Base-by-base conservation (phyloP, 2,888 invertebrate genomes). In the Orgyia antiqua region DNA sequence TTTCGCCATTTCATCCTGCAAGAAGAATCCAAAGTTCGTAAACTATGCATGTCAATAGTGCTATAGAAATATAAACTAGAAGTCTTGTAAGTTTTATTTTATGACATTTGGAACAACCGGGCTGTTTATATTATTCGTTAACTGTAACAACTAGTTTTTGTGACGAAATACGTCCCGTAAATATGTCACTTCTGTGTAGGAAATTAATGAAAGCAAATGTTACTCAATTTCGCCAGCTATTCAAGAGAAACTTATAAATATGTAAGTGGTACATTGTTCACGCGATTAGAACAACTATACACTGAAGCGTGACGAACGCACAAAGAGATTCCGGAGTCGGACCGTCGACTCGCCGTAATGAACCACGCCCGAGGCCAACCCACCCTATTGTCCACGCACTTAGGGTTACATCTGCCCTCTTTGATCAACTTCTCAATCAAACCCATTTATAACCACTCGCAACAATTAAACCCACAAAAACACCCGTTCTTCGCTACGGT, bases 281-380 rank as follows among this genome's bases (percentile, higher is more conserved):
- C 52, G 56, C 58, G 59, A 58, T 65, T 63, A 58, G 56, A 58
- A 55, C 53, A 48, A 58, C 56, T 57, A 61, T 59, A 58, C 61
- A 65, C 63, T 56, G 61, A 49, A 45, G 60, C 66, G 68, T 70
- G 68, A 68, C 62, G 62, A 53, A 58, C 55, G 53, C 58, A 76
- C 74, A 76, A 77, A 77, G 65, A 60, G 61, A 68, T 63, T 59
- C 61, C 62, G 44, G 49, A 48, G 62, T 58, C 58, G 56, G 54
- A 46, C 53, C 58, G 56, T 56, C 65, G 58, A 66, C 45, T 66
- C 51, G 55, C 59, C 63, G 64, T 75, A 72, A 77, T 72, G 64
- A 68, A 65, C 63, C 58, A 48, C 56, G 68, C 67, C 66, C 49
- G 52, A 33, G 51, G 60, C 56, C 42, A 38, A 42, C 52, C 50